Evolutionary conservation across 1,140 invertebrate genomes (phyloP), one percentile per base, ranked within the genome.

Genomic region (Holcopasites calliopsidis): DNA sequence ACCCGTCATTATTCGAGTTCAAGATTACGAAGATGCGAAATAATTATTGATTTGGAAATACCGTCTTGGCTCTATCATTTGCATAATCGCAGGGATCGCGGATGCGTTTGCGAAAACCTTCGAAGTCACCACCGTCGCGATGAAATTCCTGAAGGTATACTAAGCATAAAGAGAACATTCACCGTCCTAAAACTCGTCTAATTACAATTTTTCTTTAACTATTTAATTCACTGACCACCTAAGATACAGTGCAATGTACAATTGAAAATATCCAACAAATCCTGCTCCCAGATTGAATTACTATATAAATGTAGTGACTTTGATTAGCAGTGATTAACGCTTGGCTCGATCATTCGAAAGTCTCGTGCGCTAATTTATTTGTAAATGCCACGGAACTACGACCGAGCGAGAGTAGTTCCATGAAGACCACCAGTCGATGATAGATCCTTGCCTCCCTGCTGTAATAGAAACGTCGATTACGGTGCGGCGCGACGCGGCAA

Each of bases 21-120:
- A 50, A 82, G 35, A 82, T 83, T 76, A 83, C 68, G 31, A 76
- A 79, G 71, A 79, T 54, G 6, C 62, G 23, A 49, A 65, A 40
- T 83, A 83, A 83, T 79, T 72, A 83, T 83, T 83, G 68, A 83
- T 83, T 79, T 76, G 47, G 49, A 70, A 83, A 69, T 50, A 64
- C 16, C 28, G 13, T 60, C 66, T 23, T 13, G 4, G 26, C 40
- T 23, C 26, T 83, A 44, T 79, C n/a, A 83, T 83, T 83, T 79
- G 26, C 10, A n/a, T 83, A 79, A 83, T 83, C 44, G 50, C 18
- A 49, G 62, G 23, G 28, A 18, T 73, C n/a, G 33, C 55, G 62
- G 47, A 47, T 70, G 26, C 42, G 75, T 44, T 82, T 82, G 69
- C 50, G 60, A 71, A 76, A 64, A 64, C 11, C 42, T 62, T 65